phyloP scores from a whole-genome alignment of 92 coral and sea anemone species.

The Epizoanthus scotinus region DNA sequence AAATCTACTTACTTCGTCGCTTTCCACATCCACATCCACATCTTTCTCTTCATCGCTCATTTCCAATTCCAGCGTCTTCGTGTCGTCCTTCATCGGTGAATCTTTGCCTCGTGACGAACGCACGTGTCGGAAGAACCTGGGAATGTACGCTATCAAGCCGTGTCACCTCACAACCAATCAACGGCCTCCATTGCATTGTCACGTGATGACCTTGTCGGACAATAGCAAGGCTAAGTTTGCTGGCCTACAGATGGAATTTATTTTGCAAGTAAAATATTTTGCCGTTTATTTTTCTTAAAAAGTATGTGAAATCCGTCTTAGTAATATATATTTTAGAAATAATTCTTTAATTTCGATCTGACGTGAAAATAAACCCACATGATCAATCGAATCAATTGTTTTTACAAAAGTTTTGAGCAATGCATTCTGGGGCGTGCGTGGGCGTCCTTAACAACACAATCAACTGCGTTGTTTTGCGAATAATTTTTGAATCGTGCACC shows the following conservation, averaged over 20 bases:
- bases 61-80: conserved; percentile 69
- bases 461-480: not conserved
- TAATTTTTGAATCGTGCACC: not conserved
- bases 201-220: conserved; percentile 5
- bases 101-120: conserved; percentile 86
- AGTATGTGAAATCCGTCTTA: not conserved
- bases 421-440: conserved; percentile 5
- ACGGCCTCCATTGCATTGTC: not conserved
- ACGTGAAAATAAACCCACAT: too few relatives aligned
- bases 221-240: too few relatives aligned
- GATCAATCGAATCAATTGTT: not conserved
- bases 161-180: conserved; percentile 34
- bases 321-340: not conserved
- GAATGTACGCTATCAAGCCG: conserved; percentile 40
- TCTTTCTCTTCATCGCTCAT: conserved; percentile 99
- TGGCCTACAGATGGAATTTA: too few relatives aligned
- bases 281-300: not conserved
- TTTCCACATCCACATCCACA: conserved; percentile 95
- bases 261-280: not conserved
- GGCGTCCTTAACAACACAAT: conserved; percentile 38
- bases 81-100: conserved; percentile 51
- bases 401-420: not conserved
- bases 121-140: conserved; percentile 76
- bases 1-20: conserved; percentile 87
- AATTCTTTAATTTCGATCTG: not conserved